Evolutionary conservation across 2,797 vertebrate genomes (phyloP).

Genomic region (Hirundo rustica): DNA sequence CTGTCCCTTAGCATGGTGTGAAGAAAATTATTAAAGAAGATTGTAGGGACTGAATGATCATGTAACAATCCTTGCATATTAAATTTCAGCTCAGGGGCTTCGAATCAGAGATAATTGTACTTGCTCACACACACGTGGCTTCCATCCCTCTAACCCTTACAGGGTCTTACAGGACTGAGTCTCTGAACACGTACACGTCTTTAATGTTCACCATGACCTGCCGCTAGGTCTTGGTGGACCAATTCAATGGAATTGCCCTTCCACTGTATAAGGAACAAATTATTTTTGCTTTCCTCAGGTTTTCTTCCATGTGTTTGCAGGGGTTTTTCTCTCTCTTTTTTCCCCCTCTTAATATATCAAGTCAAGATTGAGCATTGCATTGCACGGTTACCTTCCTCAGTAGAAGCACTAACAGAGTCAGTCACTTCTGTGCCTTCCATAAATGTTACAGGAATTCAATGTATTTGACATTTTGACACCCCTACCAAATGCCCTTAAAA

Average conservation of each 20-base stretch:
- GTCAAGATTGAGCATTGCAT: neutral
- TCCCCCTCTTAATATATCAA: accelerated
- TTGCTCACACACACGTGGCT: neutral
- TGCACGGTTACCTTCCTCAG: neutral
- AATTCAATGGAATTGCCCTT: too few relatives aligned
- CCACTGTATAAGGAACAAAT: neutral
- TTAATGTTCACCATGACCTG: neutral
- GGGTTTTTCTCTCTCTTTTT: too few relatives aligned
- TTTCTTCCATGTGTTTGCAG: neutral
- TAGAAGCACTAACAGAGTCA: neutral
- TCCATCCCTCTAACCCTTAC: neutral
- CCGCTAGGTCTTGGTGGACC: too few relatives aligned
- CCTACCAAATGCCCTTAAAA: neutral
- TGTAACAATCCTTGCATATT: neutral
- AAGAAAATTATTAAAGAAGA: neutral
- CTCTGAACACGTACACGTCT: accelerated
- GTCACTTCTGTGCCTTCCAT: neutral
- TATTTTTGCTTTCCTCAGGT: neutral
- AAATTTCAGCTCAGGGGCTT: neutral
- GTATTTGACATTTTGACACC: neutral
- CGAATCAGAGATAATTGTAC: neutral
- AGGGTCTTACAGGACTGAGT: neutral
- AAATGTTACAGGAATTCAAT: neutral
- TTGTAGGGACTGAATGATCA: neutral
- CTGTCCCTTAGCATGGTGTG: neutral